Conservation (phyloP, 2,888 invertebrate species). For the Thalpophila matura region DNA sequence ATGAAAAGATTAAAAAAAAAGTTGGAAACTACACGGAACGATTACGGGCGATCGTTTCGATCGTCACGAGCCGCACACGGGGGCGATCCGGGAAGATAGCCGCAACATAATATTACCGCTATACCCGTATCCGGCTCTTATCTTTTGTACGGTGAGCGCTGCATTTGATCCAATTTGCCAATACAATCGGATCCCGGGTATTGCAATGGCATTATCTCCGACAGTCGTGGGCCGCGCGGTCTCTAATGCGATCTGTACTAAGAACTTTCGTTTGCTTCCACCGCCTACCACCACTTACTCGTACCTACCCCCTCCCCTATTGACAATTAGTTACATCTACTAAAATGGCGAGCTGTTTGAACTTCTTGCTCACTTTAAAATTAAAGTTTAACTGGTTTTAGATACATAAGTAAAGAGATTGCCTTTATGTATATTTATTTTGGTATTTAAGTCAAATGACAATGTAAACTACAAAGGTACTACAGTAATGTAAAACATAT, state of each 20-base stretch:
- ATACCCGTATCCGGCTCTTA: slow-evolving; percentile 83
- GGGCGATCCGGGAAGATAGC: slow-evolving; percentile 76
- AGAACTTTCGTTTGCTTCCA: slow-evolving; percentile 78
- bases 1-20: slow-evolving; percentile 73
- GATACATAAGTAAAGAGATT: background rate
- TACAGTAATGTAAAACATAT: slow-evolving; percentile 46
- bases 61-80: slow-evolving; percentile 71
- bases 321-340: slow-evolving; percentile 58
- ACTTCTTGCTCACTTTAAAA: slow-evolving; percentile 23
- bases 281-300: slow-evolving; percentile 64
- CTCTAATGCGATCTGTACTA: slow-evolving; percentile 84
- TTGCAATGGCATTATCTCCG: slow-evolving; percentile 89
- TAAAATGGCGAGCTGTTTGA: slow-evolving; percentile 24
- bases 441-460: slow-evolving; percentile 23
- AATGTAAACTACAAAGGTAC: slow-evolving; percentile 35
- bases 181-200: slow-evolving; percentile 89
- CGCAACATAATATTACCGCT: slow-evolving; percentile 83
- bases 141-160: slow-evolving; percentile 89
- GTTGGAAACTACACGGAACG: slow-evolving; percentile 70
- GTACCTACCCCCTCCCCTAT: slow-evolving; percentile 46
- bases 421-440: slow-evolving; percentile 3
- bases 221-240: slow-evolving; percentile 77
- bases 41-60: slow-evolving; percentile 71
- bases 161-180: slow-evolving; percentile 91
- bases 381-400: slow-evolving; percentile 17